A percentile compares a stretch with the other conserved stretches of the same genome.
Evolutionary conservation across 2,113 vertebrate genomes (phyloP).

Genomic region (Dermatemys mawii): DNA sequence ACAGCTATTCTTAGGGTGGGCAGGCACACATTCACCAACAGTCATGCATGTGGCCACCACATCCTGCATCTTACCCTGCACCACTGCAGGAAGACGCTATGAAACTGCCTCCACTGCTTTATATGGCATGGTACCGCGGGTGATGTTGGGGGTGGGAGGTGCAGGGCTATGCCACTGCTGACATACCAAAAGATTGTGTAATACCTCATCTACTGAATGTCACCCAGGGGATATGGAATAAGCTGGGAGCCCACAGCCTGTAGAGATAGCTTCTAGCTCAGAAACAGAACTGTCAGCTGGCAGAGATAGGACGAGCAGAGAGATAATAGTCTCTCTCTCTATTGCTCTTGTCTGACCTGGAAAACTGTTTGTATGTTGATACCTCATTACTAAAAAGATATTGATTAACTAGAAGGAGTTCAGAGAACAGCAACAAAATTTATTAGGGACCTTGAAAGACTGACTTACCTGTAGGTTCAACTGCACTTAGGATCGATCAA

Average conservation of each 20-base stretch:
- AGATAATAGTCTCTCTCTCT: not conserved
- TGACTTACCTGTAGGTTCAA: not conserved
- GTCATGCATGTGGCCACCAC: not conserved
- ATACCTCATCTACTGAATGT: not conserved
- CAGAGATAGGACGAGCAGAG: not conserved
- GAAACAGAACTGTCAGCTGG: not conserved
- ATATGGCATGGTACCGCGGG: not conserved
- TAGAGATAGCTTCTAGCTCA: not conserved
- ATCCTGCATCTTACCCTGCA: not conserved
- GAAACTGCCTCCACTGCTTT: not conserved
- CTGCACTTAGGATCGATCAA: not conserved
- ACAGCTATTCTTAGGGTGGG: not conserved
- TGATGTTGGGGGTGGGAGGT: rapidly evolving
- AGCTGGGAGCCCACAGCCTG: not conserved
- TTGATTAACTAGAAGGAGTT: not conserved
- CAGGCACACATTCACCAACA: not conserved
- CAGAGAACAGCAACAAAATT: not conserved
- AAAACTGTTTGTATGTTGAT: rapidly evolving
- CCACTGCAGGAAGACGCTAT: not conserved
- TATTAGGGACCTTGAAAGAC: not conserved
- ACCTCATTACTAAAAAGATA: not conserved
- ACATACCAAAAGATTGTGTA: not conserved
- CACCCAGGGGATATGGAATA: not conserved
- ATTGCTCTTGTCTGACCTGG: not conserved
- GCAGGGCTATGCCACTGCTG: not conserved